Percentiles rank a stretch among this genome's conserved stretches.
phyloP scores from a whole-genome alignment of 2,113 vertebrate genomes.

The Megaceryle maxima region DNA sequence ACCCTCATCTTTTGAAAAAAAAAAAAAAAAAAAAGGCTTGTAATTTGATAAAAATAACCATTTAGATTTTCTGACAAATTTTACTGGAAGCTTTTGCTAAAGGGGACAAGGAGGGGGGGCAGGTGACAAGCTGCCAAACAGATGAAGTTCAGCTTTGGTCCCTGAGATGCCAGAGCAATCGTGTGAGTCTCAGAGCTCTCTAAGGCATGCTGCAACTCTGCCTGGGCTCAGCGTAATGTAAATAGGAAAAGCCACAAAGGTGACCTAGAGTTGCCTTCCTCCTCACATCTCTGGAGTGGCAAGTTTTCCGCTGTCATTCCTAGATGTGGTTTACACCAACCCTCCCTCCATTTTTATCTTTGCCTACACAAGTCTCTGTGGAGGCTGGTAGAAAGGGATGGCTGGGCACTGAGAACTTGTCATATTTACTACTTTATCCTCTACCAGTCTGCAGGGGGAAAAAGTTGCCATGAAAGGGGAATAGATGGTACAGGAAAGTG shows the following conservation, averaged over 20 bases:
- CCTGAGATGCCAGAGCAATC: background rate
- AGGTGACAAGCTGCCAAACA: background rate
- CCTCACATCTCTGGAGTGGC: background rate
- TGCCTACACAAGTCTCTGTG: background rate
- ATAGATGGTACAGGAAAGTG: background rate
- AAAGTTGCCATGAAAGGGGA: slow-evolving; percentile 9
- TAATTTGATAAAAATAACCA: background rate
- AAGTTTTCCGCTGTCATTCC: background rate
- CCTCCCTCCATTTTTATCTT: slow-evolving; percentile 1
- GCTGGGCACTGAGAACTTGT: slow-evolving; percentile 1
- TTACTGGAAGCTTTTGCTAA: background rate
- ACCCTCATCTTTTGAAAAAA: background rate
- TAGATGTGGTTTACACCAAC: slow-evolving; percentile 28
- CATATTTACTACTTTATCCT: slow-evolving; percentile 16
- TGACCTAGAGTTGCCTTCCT: background rate
- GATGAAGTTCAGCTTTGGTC: background rate
- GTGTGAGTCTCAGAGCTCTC: background rate
- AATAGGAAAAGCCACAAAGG: background rate
- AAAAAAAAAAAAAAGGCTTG: background rate
- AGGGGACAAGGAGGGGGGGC: no score
- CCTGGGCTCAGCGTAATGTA: rapidly evolving
- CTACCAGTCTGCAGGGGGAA: background rate
- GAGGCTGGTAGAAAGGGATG: slow-evolving; percentile 6
- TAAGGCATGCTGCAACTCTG: rapidly evolving
- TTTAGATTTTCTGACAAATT: background rate